Evolutionary conservation across 2,888 invertebrate species (phyloP).

Genomic region (Capitulum mitella): DNA sequence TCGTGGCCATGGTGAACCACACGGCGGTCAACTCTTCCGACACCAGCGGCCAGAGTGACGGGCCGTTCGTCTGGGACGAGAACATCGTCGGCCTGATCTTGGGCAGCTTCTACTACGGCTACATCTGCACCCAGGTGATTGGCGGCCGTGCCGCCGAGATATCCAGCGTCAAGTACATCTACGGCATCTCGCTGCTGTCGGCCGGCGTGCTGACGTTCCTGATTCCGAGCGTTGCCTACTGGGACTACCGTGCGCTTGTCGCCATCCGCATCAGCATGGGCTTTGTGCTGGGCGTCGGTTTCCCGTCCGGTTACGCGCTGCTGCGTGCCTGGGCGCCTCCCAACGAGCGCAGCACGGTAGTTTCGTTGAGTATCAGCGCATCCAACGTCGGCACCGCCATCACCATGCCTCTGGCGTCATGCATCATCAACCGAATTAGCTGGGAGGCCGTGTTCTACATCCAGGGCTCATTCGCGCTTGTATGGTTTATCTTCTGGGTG

Average conservation of each 20-base stretch:
- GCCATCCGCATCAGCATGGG: slow-evolving; percentile 41
- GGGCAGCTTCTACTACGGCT: slow-evolving; percentile 44
- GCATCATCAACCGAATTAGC: slow-evolving; percentile 67
- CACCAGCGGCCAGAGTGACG: neutral
- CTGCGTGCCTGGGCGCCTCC: slow-evolving; percentile 92
- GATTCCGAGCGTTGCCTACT: slow-evolving; percentile 42
- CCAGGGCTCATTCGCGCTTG: slow-evolving; percentile 48
- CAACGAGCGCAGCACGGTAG: slow-evolving; percentile 84
- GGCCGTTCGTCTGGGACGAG: slow-evolving; percentile 39
- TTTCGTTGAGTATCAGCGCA: slow-evolving; percentile 42
- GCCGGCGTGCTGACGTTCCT: slow-evolving; percentile 42
- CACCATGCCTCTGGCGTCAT: slow-evolving; percentile 79
- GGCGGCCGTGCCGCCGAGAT: slow-evolving; percentile 45
- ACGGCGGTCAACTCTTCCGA: neutral
- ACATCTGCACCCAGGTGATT: slow-evolving; percentile 43
- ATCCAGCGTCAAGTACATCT: slow-evolving; percentile 46
- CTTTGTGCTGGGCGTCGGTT: slow-evolving; percentile 63
- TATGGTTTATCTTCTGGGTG: slow-evolving; percentile 31
- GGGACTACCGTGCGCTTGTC: slow-evolving; percentile 36
- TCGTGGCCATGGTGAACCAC: slow-evolving; percentile 16
- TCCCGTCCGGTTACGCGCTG: slow-evolving; percentile 89
- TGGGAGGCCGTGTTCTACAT: slow-evolving; percentile 89
- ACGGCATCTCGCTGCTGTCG: slow-evolving; percentile 38
- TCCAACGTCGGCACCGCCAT: slow-evolving; percentile 85
- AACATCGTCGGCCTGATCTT: slow-evolving; percentile 41